Base-by-base conservation (phyloP, 2,888 invertebrate genomes). In the Eupsilia transversa region DNA sequence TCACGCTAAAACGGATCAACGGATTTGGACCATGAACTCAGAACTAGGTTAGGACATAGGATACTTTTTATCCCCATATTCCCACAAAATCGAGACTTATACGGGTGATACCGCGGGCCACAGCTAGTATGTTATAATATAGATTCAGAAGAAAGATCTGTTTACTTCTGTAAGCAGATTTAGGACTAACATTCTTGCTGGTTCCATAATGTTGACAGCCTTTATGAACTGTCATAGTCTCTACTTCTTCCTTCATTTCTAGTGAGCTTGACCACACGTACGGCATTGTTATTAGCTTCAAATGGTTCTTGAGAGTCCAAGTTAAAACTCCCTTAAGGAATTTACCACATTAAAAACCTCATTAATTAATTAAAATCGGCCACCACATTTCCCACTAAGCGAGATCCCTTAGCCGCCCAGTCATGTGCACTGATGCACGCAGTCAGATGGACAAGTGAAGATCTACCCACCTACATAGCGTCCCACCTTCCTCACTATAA, bases 401-500 rank as follows among this genome's bases (percentile, higher is more conserved):
- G 64, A 79, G 35, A 33, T 67, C 72, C 88, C 87, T 89, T 86
- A 91, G 74, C 80, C 86, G 89, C 79, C 87, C 91, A 93, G 91
- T 93, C 93, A 91, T 92, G 94, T 94, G 93, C 90, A 94, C 91
- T 92, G 93, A 93, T 89, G 92, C 92, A 94, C 92, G 93, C 93
- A 92, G 91, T 91, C 91, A 91, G 90, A 92, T 92, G 92, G 91
- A 90, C 92, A 91, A 91, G 92, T 92, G 92, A 92, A 94, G 93
- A 94, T 93, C 92, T 91, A 93, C 90, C 92, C 91, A 92, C 93
- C 93, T 92, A 92, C 90, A 89, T 88, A 82, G 91, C 89, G 89
- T 90, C 91, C 90, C 80, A 86, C 79, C 81, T 82, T 77, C 75
- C 69, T 77, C 67, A 60, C 61, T 75, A 73, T 86, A 85, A 87